Conservation (phyloP, 1,140 invertebrate species). For the Drosophila athabasca region DNA sequence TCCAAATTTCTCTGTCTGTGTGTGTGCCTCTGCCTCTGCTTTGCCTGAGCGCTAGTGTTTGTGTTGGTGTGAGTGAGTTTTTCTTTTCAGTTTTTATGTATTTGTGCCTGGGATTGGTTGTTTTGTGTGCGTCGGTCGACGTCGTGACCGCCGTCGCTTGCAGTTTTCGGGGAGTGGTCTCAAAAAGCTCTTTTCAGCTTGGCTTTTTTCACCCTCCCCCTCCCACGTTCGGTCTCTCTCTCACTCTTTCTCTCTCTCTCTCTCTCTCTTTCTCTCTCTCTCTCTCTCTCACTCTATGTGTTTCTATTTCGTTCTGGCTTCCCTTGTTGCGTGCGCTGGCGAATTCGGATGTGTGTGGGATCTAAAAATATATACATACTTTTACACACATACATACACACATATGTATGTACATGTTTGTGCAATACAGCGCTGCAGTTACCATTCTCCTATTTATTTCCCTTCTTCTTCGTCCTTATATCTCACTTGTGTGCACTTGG, state of each 20-base stretch:
- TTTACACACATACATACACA: slow-evolving; percentile 3
- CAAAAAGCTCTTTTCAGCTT: slow-evolving; percentile 74
- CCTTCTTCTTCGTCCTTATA: slow-evolving; percentile 5
- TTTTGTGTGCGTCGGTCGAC: slow-evolving; percentile 78
- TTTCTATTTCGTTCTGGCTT: slow-evolving; percentile 15
- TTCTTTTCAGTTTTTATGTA: slow-evolving; percentile 65
- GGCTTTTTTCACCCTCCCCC: slow-evolving; percentile 37
- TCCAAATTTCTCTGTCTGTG: slow-evolving; percentile 5
- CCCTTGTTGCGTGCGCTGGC: slow-evolving; percentile 37
- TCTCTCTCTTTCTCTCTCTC: slow-evolving; percentile 26
- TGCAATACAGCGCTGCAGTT: not conserved
- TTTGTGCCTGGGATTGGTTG: slow-evolving; percentile 82
- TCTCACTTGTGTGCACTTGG: slow-evolving; percentile 43
- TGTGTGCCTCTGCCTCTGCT: too few species aligned
- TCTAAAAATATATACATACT: slow-evolving; percentile 64
- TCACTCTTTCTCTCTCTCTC: slow-evolving; percentile 11
- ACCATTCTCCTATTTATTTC: slow-evolving; percentile 1
- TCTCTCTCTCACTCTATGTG: slow-evolving; percentile 19
- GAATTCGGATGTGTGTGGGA: slow-evolving; percentile 36
- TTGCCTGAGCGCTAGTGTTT: slow-evolving; percentile 23
- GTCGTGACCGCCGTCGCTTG: slow-evolving; percentile 65
- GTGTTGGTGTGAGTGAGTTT: slow-evolving; percentile 21
- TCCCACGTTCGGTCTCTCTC: not conserved
- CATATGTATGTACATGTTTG: not conserved
- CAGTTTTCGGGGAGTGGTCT: slow-evolving; percentile 82